A percentile compares a stretch with the other conserved stretches of the same genome.
Evolutionary conservation across 2,113 vertebrate genomes (phyloP).

Genomic region (Corydoras maculifer): DNA sequence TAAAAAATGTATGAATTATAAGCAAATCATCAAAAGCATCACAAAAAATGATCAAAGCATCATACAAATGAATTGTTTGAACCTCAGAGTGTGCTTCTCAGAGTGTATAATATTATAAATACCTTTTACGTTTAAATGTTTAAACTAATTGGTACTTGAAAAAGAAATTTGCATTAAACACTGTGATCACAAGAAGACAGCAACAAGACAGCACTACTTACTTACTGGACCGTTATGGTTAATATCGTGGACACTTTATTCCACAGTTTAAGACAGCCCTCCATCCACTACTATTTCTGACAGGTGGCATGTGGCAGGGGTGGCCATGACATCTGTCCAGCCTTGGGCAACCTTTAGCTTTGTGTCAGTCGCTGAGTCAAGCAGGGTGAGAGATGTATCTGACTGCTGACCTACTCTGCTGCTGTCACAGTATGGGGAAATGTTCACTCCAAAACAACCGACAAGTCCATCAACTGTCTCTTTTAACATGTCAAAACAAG

Average conservation of each 20-base stretch:
- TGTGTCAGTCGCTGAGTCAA: slow-evolving; percentile 37
- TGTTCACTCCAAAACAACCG: slow-evolving; percentile 29
- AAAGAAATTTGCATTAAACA: too few species aligned
- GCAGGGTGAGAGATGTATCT: slow-evolving; percentile 19
- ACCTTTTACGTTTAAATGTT: too few species aligned
- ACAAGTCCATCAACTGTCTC: slow-evolving; percentile 29
- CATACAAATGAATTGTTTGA: too few species aligned
- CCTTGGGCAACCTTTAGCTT: slow-evolving; percentile 32
- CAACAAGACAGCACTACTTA: slow-evolving; percentile 20
- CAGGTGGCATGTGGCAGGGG: slow-evolving; percentile 40
- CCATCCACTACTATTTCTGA: slow-evolving; percentile 30
- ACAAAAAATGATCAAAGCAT: too few species aligned
- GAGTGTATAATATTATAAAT: too few species aligned
- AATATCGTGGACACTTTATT: slow-evolving; percentile 8
- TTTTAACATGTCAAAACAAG: slow-evolving; percentile 34
- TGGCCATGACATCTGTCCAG: slow-evolving; percentile 40
- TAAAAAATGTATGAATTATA: too few species aligned
- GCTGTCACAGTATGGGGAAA: slow-evolving; percentile 32
- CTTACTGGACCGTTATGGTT: slow-evolving; percentile 10
- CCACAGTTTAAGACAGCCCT: slow-evolving; percentile 14
- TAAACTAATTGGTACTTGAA: too few species aligned
- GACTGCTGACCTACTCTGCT: slow-evolving; percentile 38
- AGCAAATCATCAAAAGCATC: too few species aligned
- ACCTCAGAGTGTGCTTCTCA: too few species aligned
- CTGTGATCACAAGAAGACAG: slow-evolving; percentile 21